Conservation (phyloP, 2,888 invertebrate species). For the Tinea pellionella region DNA sequence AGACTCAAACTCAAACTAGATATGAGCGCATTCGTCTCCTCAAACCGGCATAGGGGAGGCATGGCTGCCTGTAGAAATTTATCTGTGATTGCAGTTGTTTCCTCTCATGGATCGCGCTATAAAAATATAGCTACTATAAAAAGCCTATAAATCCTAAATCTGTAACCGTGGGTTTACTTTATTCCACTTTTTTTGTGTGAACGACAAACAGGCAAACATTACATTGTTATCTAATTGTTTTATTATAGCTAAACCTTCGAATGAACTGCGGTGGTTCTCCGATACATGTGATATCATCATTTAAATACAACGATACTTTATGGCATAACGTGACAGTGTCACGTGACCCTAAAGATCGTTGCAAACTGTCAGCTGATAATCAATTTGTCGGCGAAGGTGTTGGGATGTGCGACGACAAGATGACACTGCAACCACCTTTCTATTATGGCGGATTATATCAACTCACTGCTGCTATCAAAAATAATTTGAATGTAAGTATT, state of each 20-base stretch:
- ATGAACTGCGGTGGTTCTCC: constrained; percentile 79
- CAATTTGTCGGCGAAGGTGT: constrained; percentile 62
- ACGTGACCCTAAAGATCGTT: constrained; percentile 73
- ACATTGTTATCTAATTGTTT: no score
- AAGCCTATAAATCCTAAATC: no score
- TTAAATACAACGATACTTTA: constrained; percentile 75
- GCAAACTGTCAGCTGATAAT: constrained; percentile 75
- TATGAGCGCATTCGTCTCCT: no score
- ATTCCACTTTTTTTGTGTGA: not conserved
- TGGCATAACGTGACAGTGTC: constrained; percentile 84
- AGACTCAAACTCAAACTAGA: no score
- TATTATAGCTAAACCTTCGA: constrained; percentile 73
- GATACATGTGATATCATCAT: constrained; percentile 66
- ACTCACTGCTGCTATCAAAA: constrained; percentile 37
- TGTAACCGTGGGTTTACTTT: no score
- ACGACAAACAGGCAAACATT: no score
- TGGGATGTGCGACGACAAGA: constrained; percentile 49
- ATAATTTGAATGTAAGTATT: constrained; percentile 31
- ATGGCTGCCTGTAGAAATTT: no score
- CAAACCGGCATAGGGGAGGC: no score
- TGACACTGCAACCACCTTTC: constrained; percentile 77
- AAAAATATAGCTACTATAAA: no score
- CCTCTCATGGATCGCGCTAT: no score
- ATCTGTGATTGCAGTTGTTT: no score
- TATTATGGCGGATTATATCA: constrained; percentile 83